Evolutionary conservation across 1,140 invertebrate species (phyloP).

Genomic region (Apis mellifera): DNA sequence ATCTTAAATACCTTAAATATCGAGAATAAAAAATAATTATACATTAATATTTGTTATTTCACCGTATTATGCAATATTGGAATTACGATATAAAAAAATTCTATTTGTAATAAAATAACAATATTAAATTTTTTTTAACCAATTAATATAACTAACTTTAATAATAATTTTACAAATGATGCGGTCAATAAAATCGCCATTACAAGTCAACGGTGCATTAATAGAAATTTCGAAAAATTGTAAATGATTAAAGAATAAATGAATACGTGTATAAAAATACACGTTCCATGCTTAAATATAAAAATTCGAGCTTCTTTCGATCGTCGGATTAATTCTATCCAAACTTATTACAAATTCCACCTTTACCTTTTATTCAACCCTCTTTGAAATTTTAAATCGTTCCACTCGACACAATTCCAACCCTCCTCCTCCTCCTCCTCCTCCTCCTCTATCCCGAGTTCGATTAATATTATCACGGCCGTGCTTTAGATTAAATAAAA

Average conservation of each 20-base stretch:
- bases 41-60: too few relatives aligned
- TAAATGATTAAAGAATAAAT: neutral
- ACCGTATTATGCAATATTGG: too few relatives aligned
- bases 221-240: neutral
- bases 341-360: neutral
- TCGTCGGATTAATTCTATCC: neutral
- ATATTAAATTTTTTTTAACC: too few relatives aligned
- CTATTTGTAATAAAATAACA: too few relatives aligned
- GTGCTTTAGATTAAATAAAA: neutral
- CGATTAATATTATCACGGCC: neutral
- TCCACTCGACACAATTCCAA: neutral
- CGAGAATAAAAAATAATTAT: too few relatives aligned
- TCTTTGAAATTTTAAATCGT: neutral
- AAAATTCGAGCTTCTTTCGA: neutral
- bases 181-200: too few relatives aligned
- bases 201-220: neutral
- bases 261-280: neutral
- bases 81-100: too few relatives aligned
- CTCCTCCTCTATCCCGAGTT: neutral
- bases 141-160: too few relatives aligned
- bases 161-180: too few relatives aligned
- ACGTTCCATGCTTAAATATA: neutral
- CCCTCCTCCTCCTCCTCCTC: too few relatives aligned
- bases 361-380: neutral
- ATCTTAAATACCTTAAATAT: too few relatives aligned